phyloP scores from a whole-genome alignment of 2,888 invertebrate genomes.

The Myopa tessellatipennis region DNA sequence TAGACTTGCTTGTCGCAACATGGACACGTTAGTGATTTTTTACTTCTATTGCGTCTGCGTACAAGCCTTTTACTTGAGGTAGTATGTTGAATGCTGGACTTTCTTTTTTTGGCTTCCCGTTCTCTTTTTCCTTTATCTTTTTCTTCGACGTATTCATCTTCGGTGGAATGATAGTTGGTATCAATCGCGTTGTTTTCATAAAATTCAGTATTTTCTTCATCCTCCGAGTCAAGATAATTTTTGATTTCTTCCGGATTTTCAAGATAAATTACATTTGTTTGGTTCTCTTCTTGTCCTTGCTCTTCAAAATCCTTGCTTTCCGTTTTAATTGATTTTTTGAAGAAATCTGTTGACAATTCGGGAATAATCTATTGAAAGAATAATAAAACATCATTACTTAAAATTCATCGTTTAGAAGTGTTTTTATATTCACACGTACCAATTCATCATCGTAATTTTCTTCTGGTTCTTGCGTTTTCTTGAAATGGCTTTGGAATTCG shows the following conservation, averaged over 20 bases:
- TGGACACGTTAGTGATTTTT: constrained; percentile 43
- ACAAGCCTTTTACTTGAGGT: not conserved
- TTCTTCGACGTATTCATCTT: constrained; percentile 43
- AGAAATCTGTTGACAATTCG: constrained; percentile 43
- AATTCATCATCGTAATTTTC: constrained; percentile 47
- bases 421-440: constrained; percentile 35
- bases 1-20: constrained; percentile 60
- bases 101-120: not conserved
- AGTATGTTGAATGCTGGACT: not conserved
- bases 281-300: constrained; percentile 19
- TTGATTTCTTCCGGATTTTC: constrained; percentile 36
- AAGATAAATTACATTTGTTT: not conserved
- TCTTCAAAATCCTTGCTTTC: constrained; percentile 45
- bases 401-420: no score
- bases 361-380: constrained; percentile 34
- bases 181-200: constrained; percentile 37
- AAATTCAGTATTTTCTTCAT: constrained; percentile 29
- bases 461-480: constrained; percentile 2
- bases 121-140: constrained; percentile 29
- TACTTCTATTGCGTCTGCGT: constrained; percentile 12
- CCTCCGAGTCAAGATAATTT: constrained; percentile 10
- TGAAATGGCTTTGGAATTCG: no score
- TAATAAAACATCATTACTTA: not conserved
- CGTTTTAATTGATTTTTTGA: constrained; percentile 45
- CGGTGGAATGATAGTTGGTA: constrained; percentile 32